Base-by-base conservation (phyloP, 2,888 invertebrate species). In the Yponomeuta plumbellus region DNA sequence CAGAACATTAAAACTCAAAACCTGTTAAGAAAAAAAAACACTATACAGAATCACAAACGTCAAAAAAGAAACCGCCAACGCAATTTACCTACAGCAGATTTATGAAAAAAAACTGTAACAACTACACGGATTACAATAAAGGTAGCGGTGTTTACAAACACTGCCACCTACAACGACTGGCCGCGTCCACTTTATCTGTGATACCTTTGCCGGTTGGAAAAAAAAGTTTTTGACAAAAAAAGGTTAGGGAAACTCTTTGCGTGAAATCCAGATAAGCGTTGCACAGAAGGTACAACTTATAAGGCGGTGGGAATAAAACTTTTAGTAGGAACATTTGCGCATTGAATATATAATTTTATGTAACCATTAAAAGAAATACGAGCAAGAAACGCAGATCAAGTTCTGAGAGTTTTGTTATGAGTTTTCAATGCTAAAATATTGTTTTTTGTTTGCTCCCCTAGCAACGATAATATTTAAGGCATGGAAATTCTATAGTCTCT, bases 61-160 rank as follows among this genome's bases (percentile, higher is more conserved):
- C 44, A 4, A 17, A 44, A 44, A 44, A n/a, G n/a, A 44, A 44
- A 44, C 34, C 34, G 44, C 13, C 44, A 22, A 59, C 23, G 59
- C 59, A 59, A 59, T 59, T 59, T 59, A 59, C 59, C 59, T 59
- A 59, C 59, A 59, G 59, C 59, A 59, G 59, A 59, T 59, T 22
- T 21, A 23, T 21, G 13, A 59, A 59, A 59, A 58, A 59, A 59
- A 59, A 59, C 2, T 21, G 59, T 17, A 13, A 44, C 17, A 44
- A 44, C 11, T 44, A 44, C 44, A 44, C 44, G 17, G 13, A 11
- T 44, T 44, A 44, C 44, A 44, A 44, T 17, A 59, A 59, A 22
- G 59, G 59, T 59, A 13, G 21, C 59, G 22, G 59, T 59, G 23
- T 22, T 23, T 23, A 17, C 34, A 59, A 59, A 59, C 59, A 59